These are phyloP conservation scores for Psylliodes chrysocephalus DNA, from an alignment of 2,888 invertebrate species.

Conservation along the genomic window DNA sequence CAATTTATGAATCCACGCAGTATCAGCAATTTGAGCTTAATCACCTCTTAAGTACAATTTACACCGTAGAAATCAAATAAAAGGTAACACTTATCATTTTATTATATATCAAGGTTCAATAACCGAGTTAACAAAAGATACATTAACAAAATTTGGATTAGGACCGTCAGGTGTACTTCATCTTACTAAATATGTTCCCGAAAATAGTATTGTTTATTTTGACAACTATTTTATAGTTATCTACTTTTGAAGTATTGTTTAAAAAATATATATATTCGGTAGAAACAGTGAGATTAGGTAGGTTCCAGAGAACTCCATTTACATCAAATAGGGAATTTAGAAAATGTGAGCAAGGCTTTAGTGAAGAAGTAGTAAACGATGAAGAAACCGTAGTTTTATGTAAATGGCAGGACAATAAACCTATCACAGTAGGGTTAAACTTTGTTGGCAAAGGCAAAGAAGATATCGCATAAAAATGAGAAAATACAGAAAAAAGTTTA, in stretches of 20 bases:
- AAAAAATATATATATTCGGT: neutral
- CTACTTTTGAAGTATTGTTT: neutral
- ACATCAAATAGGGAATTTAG: neutral
- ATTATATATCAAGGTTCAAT: constrained; percentile 14
- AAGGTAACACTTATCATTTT: constrained; percentile 9
- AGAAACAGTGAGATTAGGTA: too few species aligned
- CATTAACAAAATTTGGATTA: neutral
- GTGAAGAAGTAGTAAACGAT: constrained; percentile 2
- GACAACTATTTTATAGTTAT: neutral
- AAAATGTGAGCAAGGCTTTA: neutral
- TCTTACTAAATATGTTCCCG: neutral
- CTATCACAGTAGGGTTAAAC: neutral
- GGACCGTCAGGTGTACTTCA: neutral
- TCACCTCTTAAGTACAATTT: too few species aligned
- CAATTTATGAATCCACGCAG: too few species aligned
- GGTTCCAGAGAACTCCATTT: too few species aligned
- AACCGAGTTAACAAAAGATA: neutral
- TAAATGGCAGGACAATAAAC: neutral
- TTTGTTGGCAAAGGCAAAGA: constrained; percentile 2
- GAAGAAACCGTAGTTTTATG: neutral
- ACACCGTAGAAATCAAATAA: too few species aligned
- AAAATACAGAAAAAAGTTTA: neutral
- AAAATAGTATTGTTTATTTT: neutral
- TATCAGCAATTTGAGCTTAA: too few species aligned
- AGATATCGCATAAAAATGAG: neutral